Evolutionary conservation across 2,113 vertebrate genomes (phyloP), one percentile per base, ranked within the genome.

Genomic region (Glareola pratincola): DNA sequence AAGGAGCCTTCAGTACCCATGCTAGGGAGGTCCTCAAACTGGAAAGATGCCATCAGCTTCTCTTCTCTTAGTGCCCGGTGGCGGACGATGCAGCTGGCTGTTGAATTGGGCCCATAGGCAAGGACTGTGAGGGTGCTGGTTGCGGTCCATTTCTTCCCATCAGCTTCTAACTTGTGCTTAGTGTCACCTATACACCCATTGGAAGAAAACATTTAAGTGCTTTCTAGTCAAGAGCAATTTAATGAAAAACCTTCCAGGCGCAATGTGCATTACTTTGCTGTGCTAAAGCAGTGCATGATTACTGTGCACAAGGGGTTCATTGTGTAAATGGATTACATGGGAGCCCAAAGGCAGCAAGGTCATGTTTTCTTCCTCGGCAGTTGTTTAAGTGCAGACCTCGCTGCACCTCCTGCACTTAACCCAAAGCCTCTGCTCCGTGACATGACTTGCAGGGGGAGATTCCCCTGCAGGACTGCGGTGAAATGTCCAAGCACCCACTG

Each of bases 121-220:
- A 81, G 96, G 54, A 98, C 67, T 5, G 22, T 62, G 63, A 98
- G 75, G 0, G 8, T 90, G 92, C 98, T 98, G 90, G 79, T 96
- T 1, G 96, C 93, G 50, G 92, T 97, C 82, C 96, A 98, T 41
- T 88, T 97, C 86, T 96, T 97, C 53, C 97, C 95, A 27, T 97
- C 95, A 3, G n/a, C 53, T 90, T 97, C 97, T 74, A 96, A 89
- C 29, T 51, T 62, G 85, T 97, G 94, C 43, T 81, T 81, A 9
- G 78, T 94, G 81, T 96, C 81, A 63, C 98, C 98, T 98, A 45
- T 3, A 39, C 8, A 10, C 14, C 30, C 56, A 1, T 62, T 10
- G 63, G 45, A 80, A 86, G 64, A 60, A 10, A 67, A 50, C 12
- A 12, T 8, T 76, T 36, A 71, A 83, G 30, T 64, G 36, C 3